These are phyloP conservation scores for Clytia hemisphaerica DNA, from an alignment of 30 jellyfish, hydroid and myxozoan species.

Conservation along the genomic window DNA sequence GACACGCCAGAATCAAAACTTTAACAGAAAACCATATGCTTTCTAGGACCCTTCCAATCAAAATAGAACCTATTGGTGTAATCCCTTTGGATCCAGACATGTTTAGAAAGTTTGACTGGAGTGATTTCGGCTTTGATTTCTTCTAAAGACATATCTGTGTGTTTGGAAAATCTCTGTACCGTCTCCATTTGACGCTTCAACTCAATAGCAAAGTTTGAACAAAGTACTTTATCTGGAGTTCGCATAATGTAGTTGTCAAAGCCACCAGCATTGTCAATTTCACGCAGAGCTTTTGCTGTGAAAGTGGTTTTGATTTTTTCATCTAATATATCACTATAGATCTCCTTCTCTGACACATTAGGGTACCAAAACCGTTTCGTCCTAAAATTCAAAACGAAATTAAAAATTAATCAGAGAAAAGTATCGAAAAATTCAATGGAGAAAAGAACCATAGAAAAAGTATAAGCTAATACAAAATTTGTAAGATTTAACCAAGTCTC, in stretches of 20 bases:
- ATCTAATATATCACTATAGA: constrained; percentile 48
- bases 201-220: constrained; percentile 58
- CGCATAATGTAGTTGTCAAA: constrained; percentile 67
- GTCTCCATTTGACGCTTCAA: constrained; percentile 49
- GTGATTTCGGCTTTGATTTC: constrained; percentile 56
- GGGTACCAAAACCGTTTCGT: constrained; percentile 74
- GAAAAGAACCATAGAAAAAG: background rate
- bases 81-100: constrained; percentile 25
- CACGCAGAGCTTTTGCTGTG: constrained; percentile 54
- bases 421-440: background rate
- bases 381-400: constrained; percentile 15
- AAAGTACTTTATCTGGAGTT: constrained; percentile 54
- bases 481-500: too few relatives aligned
- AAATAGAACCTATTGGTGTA: constrained; percentile 60
- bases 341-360: constrained; percentile 47
- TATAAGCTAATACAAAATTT: too few relatives aligned
- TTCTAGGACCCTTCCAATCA: constrained; percentile 71
- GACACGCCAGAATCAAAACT: too few relatives aligned
- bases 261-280: constrained; percentile 76
- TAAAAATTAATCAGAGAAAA: too few relatives aligned
- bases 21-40: constrained; percentile 60
- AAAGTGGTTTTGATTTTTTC: constrained; percentile 43
- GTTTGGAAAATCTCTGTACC: constrained; percentile 53
- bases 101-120: constrained; percentile 48
- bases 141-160: constrained; percentile 36